Evolutionary conservation across 2,113 vertebrate genomes (phyloP).

Genomic region (Pelobates fuscus): DNA sequence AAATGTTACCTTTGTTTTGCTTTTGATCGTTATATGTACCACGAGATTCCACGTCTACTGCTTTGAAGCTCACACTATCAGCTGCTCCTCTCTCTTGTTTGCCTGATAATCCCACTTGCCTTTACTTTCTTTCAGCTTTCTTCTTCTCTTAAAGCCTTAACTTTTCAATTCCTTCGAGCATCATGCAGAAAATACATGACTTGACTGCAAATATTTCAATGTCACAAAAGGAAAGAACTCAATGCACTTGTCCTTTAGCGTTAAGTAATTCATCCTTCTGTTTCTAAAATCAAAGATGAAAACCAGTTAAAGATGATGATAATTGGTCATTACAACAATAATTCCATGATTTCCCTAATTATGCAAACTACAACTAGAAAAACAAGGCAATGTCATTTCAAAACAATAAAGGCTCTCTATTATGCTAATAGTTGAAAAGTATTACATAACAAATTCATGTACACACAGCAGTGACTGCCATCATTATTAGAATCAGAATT

Average conservation of each 20-base stretch:
- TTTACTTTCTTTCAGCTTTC: constrained; percentile 53
- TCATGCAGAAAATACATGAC: constrained; percentile 52
- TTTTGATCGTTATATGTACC: constrained; percentile 55
- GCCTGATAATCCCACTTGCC: constrained; percentile 51
- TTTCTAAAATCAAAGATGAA: background rate
- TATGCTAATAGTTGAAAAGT: too few relatives aligned
- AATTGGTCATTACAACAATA: too few relatives aligned
- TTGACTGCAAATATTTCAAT: constrained; percentile 61
- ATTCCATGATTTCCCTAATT: too few relatives aligned
- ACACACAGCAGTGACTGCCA: too few relatives aligned
- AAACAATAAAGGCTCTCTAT: too few relatives aligned
- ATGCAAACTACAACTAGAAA: background rate
- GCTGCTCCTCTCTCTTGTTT: constrained; percentile 49
- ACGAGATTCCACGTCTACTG: constrained; percentile 21
- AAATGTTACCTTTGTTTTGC: constrained; percentile 63
- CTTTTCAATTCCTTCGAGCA: constrained; percentile 62
- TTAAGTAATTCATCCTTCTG: background rate
- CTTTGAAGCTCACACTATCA: constrained; percentile 56
- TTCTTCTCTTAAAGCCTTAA: constrained; percentile 52
- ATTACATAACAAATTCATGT: background rate
- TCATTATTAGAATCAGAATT: too few relatives aligned
- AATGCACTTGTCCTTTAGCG: constrained; percentile 5
- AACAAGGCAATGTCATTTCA: too few relatives aligned
- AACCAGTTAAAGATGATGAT: too few relatives aligned
- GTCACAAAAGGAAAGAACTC: constrained; percentile 56